Evolutionary conservation across 2,113 vertebrate species (phyloP).

Genomic region (Myrmecobius fasciatus): DNA sequence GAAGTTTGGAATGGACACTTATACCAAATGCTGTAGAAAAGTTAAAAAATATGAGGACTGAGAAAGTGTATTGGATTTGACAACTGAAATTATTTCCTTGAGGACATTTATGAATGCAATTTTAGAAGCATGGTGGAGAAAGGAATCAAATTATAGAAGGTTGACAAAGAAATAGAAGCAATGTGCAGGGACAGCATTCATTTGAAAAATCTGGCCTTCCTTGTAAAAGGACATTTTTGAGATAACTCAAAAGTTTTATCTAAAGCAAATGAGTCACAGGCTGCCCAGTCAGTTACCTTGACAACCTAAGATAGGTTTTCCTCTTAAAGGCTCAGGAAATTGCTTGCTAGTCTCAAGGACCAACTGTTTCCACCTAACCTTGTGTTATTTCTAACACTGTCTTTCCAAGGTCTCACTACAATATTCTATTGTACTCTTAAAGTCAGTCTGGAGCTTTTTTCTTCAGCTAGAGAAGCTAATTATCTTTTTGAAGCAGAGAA

Average conservation of each 20-base stretch:
- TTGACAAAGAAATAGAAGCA: background rate
- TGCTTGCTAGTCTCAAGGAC: background rate
- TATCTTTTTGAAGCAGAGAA: background rate
- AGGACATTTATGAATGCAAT: background rate
- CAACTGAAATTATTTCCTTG: background rate
- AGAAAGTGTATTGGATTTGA: background rate
- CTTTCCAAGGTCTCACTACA: background rate
- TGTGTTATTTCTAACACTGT: background rate
- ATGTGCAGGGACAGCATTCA: background rate
- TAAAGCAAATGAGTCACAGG: background rate
- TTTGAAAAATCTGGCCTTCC: conserved; percentile 36
- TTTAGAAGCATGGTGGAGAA: background rate
- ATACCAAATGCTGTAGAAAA: background rate
- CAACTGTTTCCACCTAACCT: conserved; percentile 1
- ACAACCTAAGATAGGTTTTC: background rate
- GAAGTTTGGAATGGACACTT: background rate
- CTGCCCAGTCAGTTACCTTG: background rate
- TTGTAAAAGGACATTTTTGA: conserved; percentile 27
- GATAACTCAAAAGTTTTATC: background rate
- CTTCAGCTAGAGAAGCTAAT: background rate
- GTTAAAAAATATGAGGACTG: background rate
- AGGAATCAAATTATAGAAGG: background rate
- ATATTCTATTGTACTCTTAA: background rate
- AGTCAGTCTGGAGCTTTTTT: background rate
- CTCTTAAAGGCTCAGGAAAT: background rate